phyloP scores from a whole-genome alignment of 2,888 invertebrate species.

The Andrena dorsata region DNA sequence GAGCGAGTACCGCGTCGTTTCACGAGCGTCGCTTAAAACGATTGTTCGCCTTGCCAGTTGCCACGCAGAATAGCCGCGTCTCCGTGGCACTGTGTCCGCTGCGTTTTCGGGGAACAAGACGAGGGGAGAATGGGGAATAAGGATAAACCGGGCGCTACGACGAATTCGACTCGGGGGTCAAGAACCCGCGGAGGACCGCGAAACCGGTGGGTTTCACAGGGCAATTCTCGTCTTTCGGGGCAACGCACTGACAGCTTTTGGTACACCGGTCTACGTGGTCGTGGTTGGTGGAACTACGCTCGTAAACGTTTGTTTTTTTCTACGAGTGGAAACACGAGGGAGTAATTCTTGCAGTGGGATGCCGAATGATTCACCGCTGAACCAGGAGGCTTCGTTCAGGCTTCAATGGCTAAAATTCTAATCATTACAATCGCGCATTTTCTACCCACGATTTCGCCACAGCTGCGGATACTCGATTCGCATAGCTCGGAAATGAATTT shows the following conservation, averaged over 20 bases:
- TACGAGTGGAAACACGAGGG: neutral
- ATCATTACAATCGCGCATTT: neutral
- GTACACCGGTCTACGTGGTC: neutral
- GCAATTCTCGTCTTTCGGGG: conserved; percentile 7
- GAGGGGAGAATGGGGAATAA: conserved; percentile 37
- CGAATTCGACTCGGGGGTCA: conserved; percentile 31
- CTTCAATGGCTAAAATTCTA: conserved; percentile 7
- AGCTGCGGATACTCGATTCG: neutral
- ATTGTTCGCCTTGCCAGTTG: conserved; percentile 58
- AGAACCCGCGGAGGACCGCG: conserved; percentile 49
- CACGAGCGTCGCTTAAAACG: conserved; percentile 48
- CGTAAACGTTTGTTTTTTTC: neutral
- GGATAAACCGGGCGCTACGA: neutral
- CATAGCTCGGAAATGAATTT: neutral
- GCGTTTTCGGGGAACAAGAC: conserved; percentile 41
- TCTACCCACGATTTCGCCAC: neutral
- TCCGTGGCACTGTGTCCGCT: conserved; percentile 17
- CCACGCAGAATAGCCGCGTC: conserved; percentile 19
- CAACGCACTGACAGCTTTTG: conserved; percentile 19
- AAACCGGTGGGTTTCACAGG: conserved; percentile 23
- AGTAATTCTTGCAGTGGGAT: conserved; percentile 4
- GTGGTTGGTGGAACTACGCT: neutral
- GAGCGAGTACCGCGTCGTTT: conserved; percentile 32
- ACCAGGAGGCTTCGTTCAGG: neutral
- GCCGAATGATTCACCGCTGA: neutral